A percentile compares a stretch with the other conserved stretches of the same genome.
Conservation (phyloP, 2,888 invertebrate genomes). For the Ormyrus rosae region DNA sequence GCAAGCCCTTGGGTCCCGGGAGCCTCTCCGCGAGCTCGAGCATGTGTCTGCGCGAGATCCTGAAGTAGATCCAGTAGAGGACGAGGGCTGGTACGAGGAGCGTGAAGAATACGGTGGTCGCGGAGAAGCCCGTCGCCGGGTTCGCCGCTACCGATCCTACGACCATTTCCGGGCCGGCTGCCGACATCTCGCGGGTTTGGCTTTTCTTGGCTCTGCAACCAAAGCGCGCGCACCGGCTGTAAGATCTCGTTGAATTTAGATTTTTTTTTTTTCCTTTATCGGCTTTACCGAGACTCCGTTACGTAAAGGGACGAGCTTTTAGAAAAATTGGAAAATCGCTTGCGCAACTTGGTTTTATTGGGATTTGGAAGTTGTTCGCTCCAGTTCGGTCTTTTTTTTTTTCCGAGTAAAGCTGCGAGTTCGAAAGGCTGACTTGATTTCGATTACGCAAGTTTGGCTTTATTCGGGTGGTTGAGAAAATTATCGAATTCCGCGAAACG, state of each 20-base stretch:
- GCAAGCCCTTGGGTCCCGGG: conserved; percentile 84
- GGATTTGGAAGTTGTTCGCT: too few relatives aligned
- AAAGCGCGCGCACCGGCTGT: background rate
- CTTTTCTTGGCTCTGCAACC: conserved; percentile 11
- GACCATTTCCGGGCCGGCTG: conserved; percentile 71
- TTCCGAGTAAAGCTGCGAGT: too few relatives aligned
- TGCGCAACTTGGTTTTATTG: too few relatives aligned
- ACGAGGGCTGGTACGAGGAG: conserved; percentile 84
- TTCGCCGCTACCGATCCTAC: conserved; percentile 71
- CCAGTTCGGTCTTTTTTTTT: too few relatives aligned
- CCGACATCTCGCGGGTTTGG: conserved; percentile 65
- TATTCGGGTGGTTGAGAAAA: too few relatives aligned
- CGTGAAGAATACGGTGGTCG: conserved; percentile 84
- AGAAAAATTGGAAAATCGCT: too few relatives aligned
- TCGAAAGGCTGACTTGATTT: too few relatives aligned
- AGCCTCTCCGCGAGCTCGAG: conserved; percentile 84
- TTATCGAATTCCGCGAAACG: too few relatives aligned
- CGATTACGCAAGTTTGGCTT: too few relatives aligned
- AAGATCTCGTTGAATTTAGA: too few relatives aligned
- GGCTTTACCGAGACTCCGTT: too few relatives aligned
- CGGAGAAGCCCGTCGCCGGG: conserved; percentile 78
- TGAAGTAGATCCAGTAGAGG: conserved; percentile 87
- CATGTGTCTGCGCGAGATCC: conserved; percentile 84
- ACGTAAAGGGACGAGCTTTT: too few relatives aligned
- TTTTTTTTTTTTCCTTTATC: background rate